phyloP scores from a whole-genome alignment of 2,113 vertebrate species.

The Nanorana parkeri region DNA sequence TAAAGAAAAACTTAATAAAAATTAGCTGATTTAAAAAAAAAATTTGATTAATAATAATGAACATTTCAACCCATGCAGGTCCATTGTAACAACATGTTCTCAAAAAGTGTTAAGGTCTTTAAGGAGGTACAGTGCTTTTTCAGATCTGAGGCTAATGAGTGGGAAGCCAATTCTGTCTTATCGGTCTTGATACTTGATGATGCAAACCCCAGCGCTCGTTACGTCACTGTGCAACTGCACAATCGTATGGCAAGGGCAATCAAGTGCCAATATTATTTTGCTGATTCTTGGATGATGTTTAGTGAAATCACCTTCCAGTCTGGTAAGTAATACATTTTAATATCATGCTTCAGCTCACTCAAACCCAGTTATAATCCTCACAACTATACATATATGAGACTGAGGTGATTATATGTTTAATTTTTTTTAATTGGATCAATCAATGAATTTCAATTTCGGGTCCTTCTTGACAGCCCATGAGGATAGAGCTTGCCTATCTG shows the following conservation, averaged over 20 bases:
- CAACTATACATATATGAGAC: too few relatives aligned
- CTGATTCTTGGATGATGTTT: constrained; percentile 94
- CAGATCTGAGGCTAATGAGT: constrained; percentile 80
- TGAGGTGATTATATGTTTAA: too few relatives aligned
- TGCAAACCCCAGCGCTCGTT: constrained; percentile 87
- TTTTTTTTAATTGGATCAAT: too few relatives aligned
- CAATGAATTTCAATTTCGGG: too few relatives aligned
- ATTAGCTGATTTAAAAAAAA: too few relatives aligned
- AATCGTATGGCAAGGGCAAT: constrained; percentile 91
- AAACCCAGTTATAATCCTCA: too few relatives aligned
- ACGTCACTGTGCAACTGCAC: constrained; percentile 87
- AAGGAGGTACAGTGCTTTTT: constrained; percentile 91
- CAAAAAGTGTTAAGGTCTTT: constrained; percentile 90
- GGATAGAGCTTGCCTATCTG: too few relatives aligned
- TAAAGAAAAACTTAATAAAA: too few relatives aligned
- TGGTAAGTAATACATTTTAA: constrained; percentile 69
- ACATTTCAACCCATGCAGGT: constrained; percentile 73
- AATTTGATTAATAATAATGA: too few relatives aligned
- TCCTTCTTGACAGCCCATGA: too few relatives aligned
- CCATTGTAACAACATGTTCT: constrained; percentile 96
- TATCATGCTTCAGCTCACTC: too few relatives aligned
- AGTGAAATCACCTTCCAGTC: constrained; percentile 98
- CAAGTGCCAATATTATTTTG: constrained; percentile 91
- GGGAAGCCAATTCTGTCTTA: constrained; percentile 82
- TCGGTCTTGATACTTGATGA: constrained; percentile 82